phyloP scores from a whole-genome alignment of 1,140 invertebrate genomes.

The Macrobrachium nipponense region DNA sequence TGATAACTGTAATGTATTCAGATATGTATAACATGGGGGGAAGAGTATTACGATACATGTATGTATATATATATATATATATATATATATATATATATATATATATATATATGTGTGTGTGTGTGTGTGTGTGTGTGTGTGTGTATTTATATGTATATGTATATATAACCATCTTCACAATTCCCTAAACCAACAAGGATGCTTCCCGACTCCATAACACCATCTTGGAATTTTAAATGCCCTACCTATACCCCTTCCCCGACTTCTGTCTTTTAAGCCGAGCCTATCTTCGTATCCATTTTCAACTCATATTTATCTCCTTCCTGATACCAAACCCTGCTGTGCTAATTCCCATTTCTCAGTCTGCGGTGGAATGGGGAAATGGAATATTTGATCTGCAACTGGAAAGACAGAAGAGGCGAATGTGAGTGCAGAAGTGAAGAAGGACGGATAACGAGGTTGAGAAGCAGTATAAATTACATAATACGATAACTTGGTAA shows the following conservation, averaged over 20 bases:
- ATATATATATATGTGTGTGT: constrained; percentile 23
- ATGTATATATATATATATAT: constrained; percentile 19
- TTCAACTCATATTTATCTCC: not conserved
- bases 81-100: constrained; percentile 23
- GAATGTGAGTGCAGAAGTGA: not conserved
- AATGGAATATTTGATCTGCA: not conserved
- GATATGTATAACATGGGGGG: too few species aligned
- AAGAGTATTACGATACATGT: not conserved
- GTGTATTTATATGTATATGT: constrained; percentile 28
- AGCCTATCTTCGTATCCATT: not conserved
- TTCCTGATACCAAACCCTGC: not conserved
- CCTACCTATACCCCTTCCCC: not conserved
- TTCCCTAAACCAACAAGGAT: not conserved
- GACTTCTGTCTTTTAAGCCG: not conserved
- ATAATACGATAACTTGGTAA: not conserved
- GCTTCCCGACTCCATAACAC: not conserved
- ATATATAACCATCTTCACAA: not conserved
- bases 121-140: constrained; percentile 15
- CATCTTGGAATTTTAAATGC: not conserved
- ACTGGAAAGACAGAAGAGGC: not conserved
- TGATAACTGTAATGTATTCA: too few species aligned
- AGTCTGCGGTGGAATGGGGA: not conserved
- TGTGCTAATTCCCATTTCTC: not conserved
- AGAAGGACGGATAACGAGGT: constrained; percentile 1
- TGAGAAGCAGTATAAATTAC: not conserved